These are phyloP conservation scores for Dendrophyllia cribrosa DNA, from an alignment of 64 coral and sea anemone species.

Conservation along the genomic window DNA sequence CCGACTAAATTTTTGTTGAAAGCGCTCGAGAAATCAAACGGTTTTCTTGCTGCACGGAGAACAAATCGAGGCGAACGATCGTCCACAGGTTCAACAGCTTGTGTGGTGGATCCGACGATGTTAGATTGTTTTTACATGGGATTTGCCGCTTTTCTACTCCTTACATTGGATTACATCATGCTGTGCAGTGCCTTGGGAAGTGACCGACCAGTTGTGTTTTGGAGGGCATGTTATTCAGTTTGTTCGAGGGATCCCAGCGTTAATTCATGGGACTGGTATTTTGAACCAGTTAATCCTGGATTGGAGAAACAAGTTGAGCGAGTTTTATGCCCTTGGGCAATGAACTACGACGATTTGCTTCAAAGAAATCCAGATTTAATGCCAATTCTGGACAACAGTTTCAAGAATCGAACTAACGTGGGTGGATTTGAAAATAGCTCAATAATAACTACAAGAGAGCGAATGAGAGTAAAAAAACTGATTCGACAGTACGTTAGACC, in stretches of 20 bases:
- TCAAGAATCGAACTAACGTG: background rate
- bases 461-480: constrained; percentile 48
- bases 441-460: constrained; percentile 55
- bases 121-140: constrained; percentile 62
- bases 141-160: constrained; percentile 52
- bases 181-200: constrained; percentile 55
- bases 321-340: constrained; percentile 33
- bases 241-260: constrained; percentile 58
- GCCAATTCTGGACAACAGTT: constrained; percentile 25
- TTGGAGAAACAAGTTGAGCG: constrained; percentile 64
- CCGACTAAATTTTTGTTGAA: background rate
- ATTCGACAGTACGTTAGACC: constrained; percentile 60
- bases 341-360: background rate
- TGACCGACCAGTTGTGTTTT: constrained; percentile 60
- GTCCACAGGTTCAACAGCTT: background rate
- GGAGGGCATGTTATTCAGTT: constrained; percentile 66
- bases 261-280: constrained; percentile 90
- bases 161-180: constrained; percentile 64
- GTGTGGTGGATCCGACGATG: constrained; percentile 65
- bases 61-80: background rate
- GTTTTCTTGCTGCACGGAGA: background rate
- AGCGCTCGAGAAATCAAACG: background rate
- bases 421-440: background rate
- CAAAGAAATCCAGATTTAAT: background rate
- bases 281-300: constrained; percentile 74